A percentile compares a stretch with the other conserved stretches of the same genome.
Conservation (phyloP, 2,113 vertebrate genomes). For the Psophia crepitans region DNA sequence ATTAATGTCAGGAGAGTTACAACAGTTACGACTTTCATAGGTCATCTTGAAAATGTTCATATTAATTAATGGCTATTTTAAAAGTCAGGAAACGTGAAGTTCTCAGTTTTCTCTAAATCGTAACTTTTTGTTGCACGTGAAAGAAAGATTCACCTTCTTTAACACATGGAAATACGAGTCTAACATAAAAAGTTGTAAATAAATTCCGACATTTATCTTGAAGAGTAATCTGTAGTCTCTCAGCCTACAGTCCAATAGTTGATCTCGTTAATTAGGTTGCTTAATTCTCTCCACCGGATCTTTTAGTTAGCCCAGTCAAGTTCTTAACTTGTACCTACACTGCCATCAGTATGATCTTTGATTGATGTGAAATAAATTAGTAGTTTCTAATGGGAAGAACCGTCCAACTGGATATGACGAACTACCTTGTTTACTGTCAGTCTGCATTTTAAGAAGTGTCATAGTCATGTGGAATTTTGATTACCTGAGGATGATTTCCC, state of each 20-base stretch:
- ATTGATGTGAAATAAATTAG: neutral
- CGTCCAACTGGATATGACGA: neutral
- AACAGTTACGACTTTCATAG: neutral
- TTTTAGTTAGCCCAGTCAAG: neutral
- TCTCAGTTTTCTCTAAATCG: rapidly evolving
- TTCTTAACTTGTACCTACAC: neutral
- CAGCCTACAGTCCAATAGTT: neutral
- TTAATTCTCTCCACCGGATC: neutral
- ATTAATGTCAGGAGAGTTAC: neutral
- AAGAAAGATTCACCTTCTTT: no score
- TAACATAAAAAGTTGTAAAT: neutral
- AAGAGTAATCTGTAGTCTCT: neutral
- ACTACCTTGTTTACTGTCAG: neutral
- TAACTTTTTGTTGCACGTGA: neutral
- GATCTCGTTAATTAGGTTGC: neutral
- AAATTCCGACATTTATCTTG: neutral
- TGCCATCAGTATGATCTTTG: neutral
- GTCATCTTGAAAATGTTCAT: neutral
- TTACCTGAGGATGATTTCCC: neutral
- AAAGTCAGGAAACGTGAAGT: neutral
- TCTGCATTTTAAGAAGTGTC: neutral
- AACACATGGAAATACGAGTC: no score
- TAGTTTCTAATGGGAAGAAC: neutral
- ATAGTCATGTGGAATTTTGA: neutral
- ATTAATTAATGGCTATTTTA: neutral